A percentile compares a stretch with the other conserved stretches of the same genome.
These are phyloP conservation scores for Chironomus riparius DNA, from an alignment of 2,888 invertebrate genomes.

Conservation along the genomic window DNA sequence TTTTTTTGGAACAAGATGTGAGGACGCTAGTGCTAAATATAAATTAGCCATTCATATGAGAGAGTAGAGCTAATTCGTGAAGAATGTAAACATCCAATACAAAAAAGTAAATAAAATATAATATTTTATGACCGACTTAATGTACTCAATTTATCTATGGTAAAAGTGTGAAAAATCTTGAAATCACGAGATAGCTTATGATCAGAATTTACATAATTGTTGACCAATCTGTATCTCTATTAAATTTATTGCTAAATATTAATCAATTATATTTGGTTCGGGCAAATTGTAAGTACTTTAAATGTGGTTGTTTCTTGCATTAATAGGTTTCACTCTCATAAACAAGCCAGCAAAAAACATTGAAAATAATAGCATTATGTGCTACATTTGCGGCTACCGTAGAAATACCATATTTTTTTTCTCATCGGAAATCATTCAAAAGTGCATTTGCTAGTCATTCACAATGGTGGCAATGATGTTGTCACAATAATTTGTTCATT, in stretches of 20 bases:
- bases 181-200: neutral
- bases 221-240: neutral
- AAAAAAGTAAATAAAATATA: neutral
- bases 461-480: neutral
- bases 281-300: neutral
- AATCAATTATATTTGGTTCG: neutral
- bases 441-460: neutral
- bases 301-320: neutral
- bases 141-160: neutral
- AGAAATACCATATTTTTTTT: neutral
- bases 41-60: too few relatives aligned
- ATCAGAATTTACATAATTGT: neutral
- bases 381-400: neutral
- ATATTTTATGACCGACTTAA: neutral
- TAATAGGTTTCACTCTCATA: neutral
- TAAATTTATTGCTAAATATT: neutral
- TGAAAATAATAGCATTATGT: neutral
- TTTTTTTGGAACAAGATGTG: too few relatives aligned
- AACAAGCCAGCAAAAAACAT: neutral
- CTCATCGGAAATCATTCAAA: neutral
- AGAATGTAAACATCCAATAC: too few relatives aligned
- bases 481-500: neutral
- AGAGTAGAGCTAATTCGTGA: too few relatives aligned
- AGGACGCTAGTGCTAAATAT: too few relatives aligned
- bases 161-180: neutral